Evolutionary conservation across 2,113 vertebrate species (phyloP).

Genomic region (Labeo catla): DNA sequence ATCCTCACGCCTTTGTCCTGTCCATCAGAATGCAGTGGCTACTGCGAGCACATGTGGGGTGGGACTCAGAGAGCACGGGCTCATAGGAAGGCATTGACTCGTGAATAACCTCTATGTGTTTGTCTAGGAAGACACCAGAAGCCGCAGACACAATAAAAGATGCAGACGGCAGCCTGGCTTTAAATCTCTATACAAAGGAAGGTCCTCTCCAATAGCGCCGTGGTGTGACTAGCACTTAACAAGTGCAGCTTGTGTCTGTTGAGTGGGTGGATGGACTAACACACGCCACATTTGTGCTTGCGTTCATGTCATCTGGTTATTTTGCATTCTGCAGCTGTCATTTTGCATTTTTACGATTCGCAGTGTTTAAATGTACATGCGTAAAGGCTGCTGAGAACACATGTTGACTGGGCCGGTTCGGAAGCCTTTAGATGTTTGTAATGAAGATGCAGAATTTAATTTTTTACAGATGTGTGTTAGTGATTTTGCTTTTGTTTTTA

Average conservation of each 20-base stretch:
- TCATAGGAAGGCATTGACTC: constrained; percentile 52
- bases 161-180: constrained; percentile 45
- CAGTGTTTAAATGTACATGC: constrained; percentile 20
- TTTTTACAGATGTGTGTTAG: neutral
- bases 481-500: neutral
- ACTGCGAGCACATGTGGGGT: constrained; percentile 37
- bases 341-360: constrained; percentile 27
- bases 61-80: neutral
- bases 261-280: constrained; percentile 20
- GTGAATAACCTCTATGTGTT: constrained; percentile 50
- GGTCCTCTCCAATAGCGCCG: neutral
- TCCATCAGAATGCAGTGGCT: constrained; percentile 45
- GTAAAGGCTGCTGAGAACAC: neutral
- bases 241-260: constrained; percentile 38
- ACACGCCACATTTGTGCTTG: constrained; percentile 28
- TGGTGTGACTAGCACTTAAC: constrained; percentile 8
- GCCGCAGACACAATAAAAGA: constrained; percentile 23
- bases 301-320: constrained; percentile 20
- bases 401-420: constrained; percentile 6
- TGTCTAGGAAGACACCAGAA: constrained; percentile 25
- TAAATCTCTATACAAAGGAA: constrained; percentile 42
- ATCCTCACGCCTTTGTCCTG: neutral
- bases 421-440: neutral
- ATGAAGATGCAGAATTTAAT: neutral
- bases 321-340: constrained; percentile 45